These are phyloP conservation scores for Cichlasoma orientale DNA, from an alignment of 2,797 vertebrate species.

Conservation along the genomic window DNA sequence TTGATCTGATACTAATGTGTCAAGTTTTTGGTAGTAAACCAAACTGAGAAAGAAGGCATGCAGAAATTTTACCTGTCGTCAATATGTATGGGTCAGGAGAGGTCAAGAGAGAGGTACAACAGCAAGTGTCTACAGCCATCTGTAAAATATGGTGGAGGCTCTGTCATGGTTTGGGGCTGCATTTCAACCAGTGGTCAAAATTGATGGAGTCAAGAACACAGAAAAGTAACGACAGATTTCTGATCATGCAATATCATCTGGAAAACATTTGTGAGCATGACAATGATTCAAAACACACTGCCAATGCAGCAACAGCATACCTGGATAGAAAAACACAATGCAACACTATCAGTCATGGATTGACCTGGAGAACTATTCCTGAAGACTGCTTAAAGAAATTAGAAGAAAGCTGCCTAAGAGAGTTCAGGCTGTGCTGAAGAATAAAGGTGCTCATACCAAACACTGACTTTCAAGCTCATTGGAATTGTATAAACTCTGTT, in stretches of 20 bases:
- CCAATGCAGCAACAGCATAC: not conserved
- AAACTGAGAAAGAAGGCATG: not conserved
- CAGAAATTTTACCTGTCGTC: not conserved
- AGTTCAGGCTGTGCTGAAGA: not conserved
- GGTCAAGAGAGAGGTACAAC: too few relatives aligned
- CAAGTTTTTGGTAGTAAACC: not conserved
- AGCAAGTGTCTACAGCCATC: too few relatives aligned
- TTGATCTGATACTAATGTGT: constrained; percentile 24
- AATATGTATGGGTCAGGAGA: too few relatives aligned
- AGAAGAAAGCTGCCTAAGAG: not conserved
- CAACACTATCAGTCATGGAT: not conserved
- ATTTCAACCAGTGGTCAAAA: not conserved
- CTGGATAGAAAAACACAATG: not conserved
- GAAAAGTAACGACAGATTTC: not conserved
- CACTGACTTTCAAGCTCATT: not conserved
- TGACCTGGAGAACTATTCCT: not conserved
- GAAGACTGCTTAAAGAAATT: not conserved
- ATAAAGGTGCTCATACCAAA: not conserved
- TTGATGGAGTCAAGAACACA: not conserved
- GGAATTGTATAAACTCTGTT: not conserved
- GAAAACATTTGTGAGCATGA: not conserved
- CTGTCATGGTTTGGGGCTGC: too few relatives aligned
- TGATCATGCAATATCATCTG: not conserved
- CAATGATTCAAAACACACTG: not conserved
- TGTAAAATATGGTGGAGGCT: too few relatives aligned